A percentile compares a stretch with the other conserved stretches of the same genome.
Conservation (phyloP, 2,888 invertebrate genomes). For the Apomyelois bistriatella region DNA sequence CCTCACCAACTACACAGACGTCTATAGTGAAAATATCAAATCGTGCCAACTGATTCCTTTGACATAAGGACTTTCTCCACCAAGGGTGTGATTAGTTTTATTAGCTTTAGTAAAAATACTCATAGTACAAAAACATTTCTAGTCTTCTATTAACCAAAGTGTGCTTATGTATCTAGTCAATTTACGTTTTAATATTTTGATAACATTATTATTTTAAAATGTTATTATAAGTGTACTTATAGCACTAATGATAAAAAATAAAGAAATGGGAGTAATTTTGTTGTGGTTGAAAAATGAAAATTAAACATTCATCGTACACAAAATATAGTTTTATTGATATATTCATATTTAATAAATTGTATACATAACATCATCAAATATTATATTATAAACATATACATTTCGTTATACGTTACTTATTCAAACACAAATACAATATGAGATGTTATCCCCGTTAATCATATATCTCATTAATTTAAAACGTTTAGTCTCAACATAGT, state of each 20-base stretch:
- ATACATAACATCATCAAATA: constrained; percentile 80
- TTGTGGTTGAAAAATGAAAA: constrained; percentile 35
- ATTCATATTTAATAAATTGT: constrained; percentile 80
- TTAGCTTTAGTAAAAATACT: constrained; percentile 32
- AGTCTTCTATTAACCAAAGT: constrained; percentile 50
- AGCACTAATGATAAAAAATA: too few relatives aligned
- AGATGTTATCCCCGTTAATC: constrained; percentile 75
- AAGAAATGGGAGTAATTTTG: constrained; percentile 17
- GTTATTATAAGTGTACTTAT: constrained; percentile 11
- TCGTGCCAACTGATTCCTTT: constrained; percentile 69
- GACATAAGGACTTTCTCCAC: constrained; percentile 28
- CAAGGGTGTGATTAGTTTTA: background rate
- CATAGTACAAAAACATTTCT: constrained; percentile 65
- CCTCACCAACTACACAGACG: constrained; percentile 52
- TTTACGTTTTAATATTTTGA: constrained; percentile 9
- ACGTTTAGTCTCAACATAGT: constrained; percentile 63
- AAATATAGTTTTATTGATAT: constrained; percentile 82
- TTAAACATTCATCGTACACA: constrained; percentile 74
- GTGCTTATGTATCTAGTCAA: constrained; percentile 22
- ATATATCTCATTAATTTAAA: constrained; percentile 62
- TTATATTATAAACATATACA: constrained; percentile 80
- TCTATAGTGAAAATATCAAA: constrained; percentile 68
- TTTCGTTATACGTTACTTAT: constrained; percentile 78
- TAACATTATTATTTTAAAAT: constrained; percentile 14
- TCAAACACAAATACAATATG: constrained; percentile 79